Evolutionary conservation across 2,797 vertebrate genomes (phyloP).

Genomic region (Arctocebus calabarensis): DNA sequence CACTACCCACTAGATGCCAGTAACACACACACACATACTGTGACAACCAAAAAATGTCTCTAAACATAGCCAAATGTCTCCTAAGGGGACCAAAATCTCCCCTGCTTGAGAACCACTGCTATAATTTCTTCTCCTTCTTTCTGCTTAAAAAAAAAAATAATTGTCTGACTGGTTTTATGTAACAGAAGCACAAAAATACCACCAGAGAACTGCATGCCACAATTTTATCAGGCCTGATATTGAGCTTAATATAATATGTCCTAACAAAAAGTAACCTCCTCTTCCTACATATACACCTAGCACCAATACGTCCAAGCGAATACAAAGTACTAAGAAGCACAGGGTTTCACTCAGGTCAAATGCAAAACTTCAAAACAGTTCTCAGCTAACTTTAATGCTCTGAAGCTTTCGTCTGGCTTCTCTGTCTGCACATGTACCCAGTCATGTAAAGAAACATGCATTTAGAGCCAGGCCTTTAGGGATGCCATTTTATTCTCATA

Average conservation of each 20-base stretch:
- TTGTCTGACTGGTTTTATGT: not conserved
- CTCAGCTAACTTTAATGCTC: not conserved
- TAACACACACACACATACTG: not conserved
- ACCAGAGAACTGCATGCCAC: not conserved
- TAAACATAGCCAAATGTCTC: not conserved
- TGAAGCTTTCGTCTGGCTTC: not conserved
- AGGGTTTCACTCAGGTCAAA: not conserved
- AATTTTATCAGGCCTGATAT: not conserved
- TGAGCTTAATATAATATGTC: constrained; percentile 27
- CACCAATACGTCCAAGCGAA: not conserved
- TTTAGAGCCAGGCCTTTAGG: not conserved
- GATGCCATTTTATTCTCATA: not conserved
- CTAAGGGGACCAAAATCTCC: not conserved
- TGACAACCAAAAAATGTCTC: constrained; percentile 20
- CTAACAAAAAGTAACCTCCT: constrained; percentile 62
- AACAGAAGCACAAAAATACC: constrained; percentile 1
- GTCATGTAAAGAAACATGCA: not conserved
- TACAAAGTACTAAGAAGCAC: constrained; percentile 41
- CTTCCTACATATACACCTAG: not conserved
- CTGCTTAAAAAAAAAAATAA: constrained; percentile 44
- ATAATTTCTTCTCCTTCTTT: not conserved
- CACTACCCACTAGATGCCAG: not conserved
- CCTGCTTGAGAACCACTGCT: not conserved
- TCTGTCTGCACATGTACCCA: not conserved
- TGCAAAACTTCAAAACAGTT: not conserved